Base-by-base conservation (phyloP, 2,888 invertebrate genomes). In the Odontocerum albicorne region DNA sequence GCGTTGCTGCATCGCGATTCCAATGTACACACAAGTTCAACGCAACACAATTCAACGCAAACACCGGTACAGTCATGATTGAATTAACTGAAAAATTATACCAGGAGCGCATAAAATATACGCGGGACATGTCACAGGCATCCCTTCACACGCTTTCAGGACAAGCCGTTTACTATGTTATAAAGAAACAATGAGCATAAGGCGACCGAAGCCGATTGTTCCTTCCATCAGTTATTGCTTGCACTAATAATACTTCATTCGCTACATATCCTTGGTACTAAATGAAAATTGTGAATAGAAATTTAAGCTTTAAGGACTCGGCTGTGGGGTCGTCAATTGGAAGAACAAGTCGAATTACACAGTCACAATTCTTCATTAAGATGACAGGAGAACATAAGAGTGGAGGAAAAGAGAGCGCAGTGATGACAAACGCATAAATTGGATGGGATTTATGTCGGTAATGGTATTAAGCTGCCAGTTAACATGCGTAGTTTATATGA, bases 61-160 rank as follows among this genome's bases (percentile, higher is more conserved):
- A n/a, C n/a, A n/a, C n/a, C n/a, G n/a, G n/a, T n/a, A n/a, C n/a
- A n/a, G n/a, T n/a, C n/a, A n/a, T n/a, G n/a, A n/a, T n/a, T n/a
- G n/a, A n/a, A n/a, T n/a, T n/a, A n/a, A n/a, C n/a, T n/a, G n/a
- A n/a, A n/a, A n/a, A n/a, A n/a, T n/a, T n/a, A n/a, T n/a, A n/a
- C n/a, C n/a, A n/a, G n/a, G n/a, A n/a, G n/a, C n/a, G n/a, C n/a
- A n/a, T n/a, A n/a, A n/a, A n/a, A n/a, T n/a, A n/a, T n/a, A 63
- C 65, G 60, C 70, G 75, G 73, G 75, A 75, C 74, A 71, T 65
- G 66, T 69, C 69, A 63, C 64, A 63, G 64, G 68, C 68, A 71
- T 73, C 73, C 72, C 72, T 76, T 75, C 75, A 73, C 75, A 76
- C 67, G 69, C 57, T 17, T 17, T 20, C 40, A 38, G 6, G 4